Evolutionary conservation across 2,888 invertebrate genomes (phyloP).

Genomic region (Dicyrtoma fusca): DNA sequence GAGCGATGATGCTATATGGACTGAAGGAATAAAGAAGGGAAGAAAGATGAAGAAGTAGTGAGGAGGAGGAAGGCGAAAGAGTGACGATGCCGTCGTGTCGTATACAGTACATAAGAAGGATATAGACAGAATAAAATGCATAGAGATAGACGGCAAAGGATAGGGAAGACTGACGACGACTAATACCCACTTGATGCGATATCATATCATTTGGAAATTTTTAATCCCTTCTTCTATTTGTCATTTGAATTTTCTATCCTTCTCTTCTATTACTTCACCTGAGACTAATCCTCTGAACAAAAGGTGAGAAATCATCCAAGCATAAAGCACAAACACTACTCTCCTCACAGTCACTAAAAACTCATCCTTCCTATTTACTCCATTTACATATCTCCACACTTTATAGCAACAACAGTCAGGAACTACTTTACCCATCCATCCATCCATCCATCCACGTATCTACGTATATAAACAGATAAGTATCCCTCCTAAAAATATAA

Average conservation of each 20-base stretch:
- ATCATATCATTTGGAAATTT: slow-evolving; percentile 37
- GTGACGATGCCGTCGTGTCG: too few species aligned
- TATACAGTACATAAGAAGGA: slow-evolving; percentile 6
- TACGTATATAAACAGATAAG: too few species aligned
- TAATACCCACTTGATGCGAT: slow-evolving; percentile 41
- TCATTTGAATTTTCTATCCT: slow-evolving; percentile 36
- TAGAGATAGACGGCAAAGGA: slow-evolving; percentile 25
- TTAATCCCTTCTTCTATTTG: slow-evolving; percentile 35
- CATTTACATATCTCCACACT: slow-evolving; percentile 12
- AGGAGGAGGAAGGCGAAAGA: too few species aligned
- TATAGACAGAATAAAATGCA: too few species aligned
- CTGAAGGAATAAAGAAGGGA: too few species aligned
- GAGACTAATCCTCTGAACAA: slow-evolving; percentile 52
- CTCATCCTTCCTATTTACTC: slow-evolving; percentile 18
- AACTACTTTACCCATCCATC: slow-evolving; percentile 8
- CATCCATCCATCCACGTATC: neutral
- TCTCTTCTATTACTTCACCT: slow-evolving; percentile 38
- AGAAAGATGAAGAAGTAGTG: too few species aligned
- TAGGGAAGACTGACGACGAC: slow-evolving; percentile 24
- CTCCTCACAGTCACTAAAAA: slow-evolving; percentile 12
- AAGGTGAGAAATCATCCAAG: slow-evolving; percentile 51
- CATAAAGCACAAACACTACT: slow-evolving; percentile 41
- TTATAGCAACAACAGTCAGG: too few species aligned
- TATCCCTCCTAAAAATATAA: neutral
- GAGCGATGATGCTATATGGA: too few species aligned